Evolutionary conservation across 1,140 invertebrate species (phyloP).

Genomic region (Coenobita brevimanus): DNA sequence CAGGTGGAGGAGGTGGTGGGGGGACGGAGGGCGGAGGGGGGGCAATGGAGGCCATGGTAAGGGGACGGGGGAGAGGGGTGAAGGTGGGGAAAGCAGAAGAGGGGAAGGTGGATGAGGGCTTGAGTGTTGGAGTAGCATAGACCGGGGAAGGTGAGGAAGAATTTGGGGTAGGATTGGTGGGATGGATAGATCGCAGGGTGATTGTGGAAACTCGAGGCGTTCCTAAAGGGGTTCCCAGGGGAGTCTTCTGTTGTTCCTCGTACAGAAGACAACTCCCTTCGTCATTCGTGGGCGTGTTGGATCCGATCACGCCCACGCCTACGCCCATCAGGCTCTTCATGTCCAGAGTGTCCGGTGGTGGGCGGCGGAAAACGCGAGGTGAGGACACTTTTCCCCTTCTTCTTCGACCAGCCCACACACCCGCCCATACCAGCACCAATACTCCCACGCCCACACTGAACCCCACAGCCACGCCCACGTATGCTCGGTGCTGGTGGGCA

Average conservation of each 20-base stretch:
- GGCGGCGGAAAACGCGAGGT: slow-evolving; percentile 54
- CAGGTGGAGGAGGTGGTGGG: slow-evolving; percentile 25
- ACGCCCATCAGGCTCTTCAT: slow-evolving; percentile 60
- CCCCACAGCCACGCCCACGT: slow-evolving; percentile 62
- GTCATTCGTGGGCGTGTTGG: slow-evolving; percentile 46
- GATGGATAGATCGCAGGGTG: background rate
- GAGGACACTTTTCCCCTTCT: slow-evolving; percentile 41
- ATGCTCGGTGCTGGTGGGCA: slow-evolving; percentile 55
- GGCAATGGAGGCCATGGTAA: too few relatives aligned
- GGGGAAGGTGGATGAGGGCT: slow-evolving; percentile 29
- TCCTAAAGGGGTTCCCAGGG: slow-evolving; percentile 4
- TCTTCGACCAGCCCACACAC: slow-evolving; percentile 43
- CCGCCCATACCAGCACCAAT: slow-evolving; percentile 57
- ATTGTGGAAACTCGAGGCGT: background rate
- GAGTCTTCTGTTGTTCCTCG: slow-evolving; percentile 51
- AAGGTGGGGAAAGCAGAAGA: slow-evolving; percentile 14
- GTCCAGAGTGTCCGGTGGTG: slow-evolving; percentile 56
- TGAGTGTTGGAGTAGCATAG: slow-evolving; percentile 33
- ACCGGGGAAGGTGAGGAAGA: slow-evolving; percentile 32
- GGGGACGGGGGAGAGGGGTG: too few relatives aligned
- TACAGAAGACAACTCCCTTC: slow-evolving; percentile 56
- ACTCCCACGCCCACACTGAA: slow-evolving; percentile 63
- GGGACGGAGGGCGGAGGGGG: too few relatives aligned
- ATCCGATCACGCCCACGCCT: background rate
- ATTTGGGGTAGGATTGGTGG: slow-evolving; percentile 8